phyloP scores from a whole-genome alignment of 2,797 vertebrate genomes.

The Delichon dasypus region DNA sequence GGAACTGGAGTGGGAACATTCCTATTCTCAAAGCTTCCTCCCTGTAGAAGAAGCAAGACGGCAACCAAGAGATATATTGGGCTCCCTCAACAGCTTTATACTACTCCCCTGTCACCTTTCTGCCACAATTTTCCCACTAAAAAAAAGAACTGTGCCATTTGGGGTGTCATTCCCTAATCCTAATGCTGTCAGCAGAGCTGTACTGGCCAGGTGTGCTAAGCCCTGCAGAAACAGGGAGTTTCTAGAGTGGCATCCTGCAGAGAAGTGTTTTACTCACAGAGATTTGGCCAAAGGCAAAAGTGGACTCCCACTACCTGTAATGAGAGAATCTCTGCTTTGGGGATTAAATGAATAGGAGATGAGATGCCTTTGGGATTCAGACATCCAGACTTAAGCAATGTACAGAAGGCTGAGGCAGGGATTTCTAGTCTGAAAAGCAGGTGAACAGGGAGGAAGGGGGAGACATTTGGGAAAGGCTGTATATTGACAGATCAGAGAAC shows the following conservation, averaged over 20 bases:
- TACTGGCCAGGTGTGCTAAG: neutral
- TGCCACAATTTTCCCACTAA: accelerated
- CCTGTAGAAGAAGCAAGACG: neutral
- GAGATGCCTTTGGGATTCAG: neutral
- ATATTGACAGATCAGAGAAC: neutral
- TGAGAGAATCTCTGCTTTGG: neutral
- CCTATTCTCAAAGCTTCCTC: neutral
- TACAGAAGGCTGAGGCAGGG: neutral
- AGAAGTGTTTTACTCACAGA: neutral
- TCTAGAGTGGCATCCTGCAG: neutral
- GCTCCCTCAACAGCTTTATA: neutral
- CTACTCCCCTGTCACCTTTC: neutral
- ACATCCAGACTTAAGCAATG: neutral
- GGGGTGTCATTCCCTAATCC: neutral
- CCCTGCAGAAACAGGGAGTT: neutral
- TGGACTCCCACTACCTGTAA: neutral
- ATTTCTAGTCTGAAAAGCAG: neutral
- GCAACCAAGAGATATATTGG: neutral
- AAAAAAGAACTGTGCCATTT: neutral
- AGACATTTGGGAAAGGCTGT: neutral
- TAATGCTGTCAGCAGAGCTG: neutral
- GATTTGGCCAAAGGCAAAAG: neutral
- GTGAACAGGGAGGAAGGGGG: neutral
- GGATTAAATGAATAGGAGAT: neutral
- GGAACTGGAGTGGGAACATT: neutral